Base-by-base conservation (phyloP, 2,888 invertebrate genomes). In the Sipunculus nudus region DNA sequence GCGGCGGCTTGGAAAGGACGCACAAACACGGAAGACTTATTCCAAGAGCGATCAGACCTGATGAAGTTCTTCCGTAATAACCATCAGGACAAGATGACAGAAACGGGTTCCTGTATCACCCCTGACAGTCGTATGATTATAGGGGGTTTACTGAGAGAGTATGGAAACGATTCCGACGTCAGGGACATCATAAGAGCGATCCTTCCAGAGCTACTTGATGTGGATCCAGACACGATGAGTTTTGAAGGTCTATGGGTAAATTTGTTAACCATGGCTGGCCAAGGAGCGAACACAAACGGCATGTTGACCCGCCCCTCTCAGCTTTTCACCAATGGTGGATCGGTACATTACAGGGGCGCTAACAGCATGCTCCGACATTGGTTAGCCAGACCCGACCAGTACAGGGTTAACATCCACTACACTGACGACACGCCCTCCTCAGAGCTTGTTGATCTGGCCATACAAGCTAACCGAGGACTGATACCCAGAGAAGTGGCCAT, bases 11-110 rank as follows among this genome's bases (percentile, higher is more conserved):
- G 50, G 10, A n/a, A 8, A 5, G 6, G 6, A 35, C 8, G n/a
- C 13, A 10, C 50, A 10, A 53, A 53, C 26, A 39, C 53, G 6
- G 53, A 53, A 28, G 53, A 53, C 8, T 28, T 53, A 16, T 53
- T 53, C 26, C 5, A 6, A 5, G 29, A 53, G 16, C 39, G 53
- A 6, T 53, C 53, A 10, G 35, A 21, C 8, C 8, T 13, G 19
- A 10, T 47, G 6, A 47, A 26, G 19, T 10, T 25, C 28, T 47
- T 25, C 28, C 8, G 10, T 13, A 28, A 8, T 5, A 47, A 47
- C 19, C 28, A 47, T 28, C 10, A 10, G 5, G 10, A 16, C 25
- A 26, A 13, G 28, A 13, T 47, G 23, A 47, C 47, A 13, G 47
- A 47, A 13, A 47, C 28, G 10, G 28, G 47, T 19, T 23, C 13